Base-by-base conservation (phyloP, 2,888 invertebrate genomes). In the Gastracanthus pulcherrimus region DNA sequence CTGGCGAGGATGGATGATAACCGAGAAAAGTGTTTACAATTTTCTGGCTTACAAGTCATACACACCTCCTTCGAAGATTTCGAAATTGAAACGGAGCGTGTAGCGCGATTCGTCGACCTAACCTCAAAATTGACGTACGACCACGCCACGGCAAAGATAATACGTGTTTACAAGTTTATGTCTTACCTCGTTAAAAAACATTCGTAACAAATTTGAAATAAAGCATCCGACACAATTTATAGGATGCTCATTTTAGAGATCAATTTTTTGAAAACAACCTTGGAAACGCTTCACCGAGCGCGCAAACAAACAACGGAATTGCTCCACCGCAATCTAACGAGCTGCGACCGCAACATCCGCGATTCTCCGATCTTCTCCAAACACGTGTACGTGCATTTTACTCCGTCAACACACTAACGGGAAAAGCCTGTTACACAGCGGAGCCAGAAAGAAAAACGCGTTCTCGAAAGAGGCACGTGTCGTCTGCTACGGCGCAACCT, bases 401-500 rank as follows among this genome's bases (percentile, higher is more conserved):
- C n/a, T 51, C 19, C 23, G 41, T 16, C n/a, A n/a, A 41, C 7
- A 4, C 11, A 51, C 26, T 23, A 26, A 51, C 23, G 51, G 51
- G 51, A 19, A 23, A 48, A 48, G 48, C 13, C 7, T 16, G 16
- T 31, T 1, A 19, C 16, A 11, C 31, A 62, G 2, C 7, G 26
- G 3, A 7, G 5, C 13, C 38, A 31, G 36, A n/a, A 45, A 4
- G 23, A 9, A 11, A 64, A 48, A 34, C 31, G 51, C 36, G 16
- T 31, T 67, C 62, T 66, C 66, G 62, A 45, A 36, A 41, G 13
- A 31, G 31, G 38, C 80, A 64, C 69, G 71, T 76, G 80, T 81
- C 80, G 80, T 81, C 80, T 81, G 80, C 80, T 81, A 81, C 34
- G 23, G 9, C 13, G 4, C 62, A 45, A 62, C 23, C 45, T 36